Conservation (phyloP, 2,113 vertebrate species). For the Neodon shergylaensis region DNA sequence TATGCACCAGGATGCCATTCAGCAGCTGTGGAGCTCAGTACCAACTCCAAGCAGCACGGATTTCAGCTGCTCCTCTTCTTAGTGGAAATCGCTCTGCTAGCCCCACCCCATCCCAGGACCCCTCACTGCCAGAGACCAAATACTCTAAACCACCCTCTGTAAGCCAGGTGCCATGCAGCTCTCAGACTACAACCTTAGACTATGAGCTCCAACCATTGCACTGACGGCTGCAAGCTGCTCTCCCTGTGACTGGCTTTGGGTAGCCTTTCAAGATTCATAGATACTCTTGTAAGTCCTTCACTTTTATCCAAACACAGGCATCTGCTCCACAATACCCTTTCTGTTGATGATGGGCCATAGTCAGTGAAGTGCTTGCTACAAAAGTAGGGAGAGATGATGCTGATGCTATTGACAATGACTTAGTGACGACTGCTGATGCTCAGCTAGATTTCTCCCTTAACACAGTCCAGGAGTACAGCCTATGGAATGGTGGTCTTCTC, state of each 20-base stretch:
- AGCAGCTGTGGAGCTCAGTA: background rate
- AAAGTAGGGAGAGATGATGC: too few species aligned
- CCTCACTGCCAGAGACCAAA: background rate
- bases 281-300: background rate
- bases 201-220: background rate
- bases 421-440: too few species aligned
- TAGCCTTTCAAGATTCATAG: background rate
- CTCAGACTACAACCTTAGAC: background rate
- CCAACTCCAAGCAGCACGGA: fast-evolving
- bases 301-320: background rate
- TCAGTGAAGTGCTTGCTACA: too few species aligned
- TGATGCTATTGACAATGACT: too few species aligned
- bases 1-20: background rate
- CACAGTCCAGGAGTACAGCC: too few species aligned
- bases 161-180: too few species aligned
- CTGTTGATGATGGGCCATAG: background rate
- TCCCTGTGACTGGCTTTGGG: background rate
- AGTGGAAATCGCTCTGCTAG: background rate
- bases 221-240: background rate
- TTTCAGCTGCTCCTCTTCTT: background rate
- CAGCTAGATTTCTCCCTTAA: background rate
- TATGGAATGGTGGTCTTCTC: too few species aligned
- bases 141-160: background rate
- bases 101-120: fast-evolving
- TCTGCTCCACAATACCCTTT: background rate